These are phyloP conservation scores for Agapostemon virescens DNA, from an alignment of 2,888 invertebrate species.

Conservation along the genomic window DNA sequence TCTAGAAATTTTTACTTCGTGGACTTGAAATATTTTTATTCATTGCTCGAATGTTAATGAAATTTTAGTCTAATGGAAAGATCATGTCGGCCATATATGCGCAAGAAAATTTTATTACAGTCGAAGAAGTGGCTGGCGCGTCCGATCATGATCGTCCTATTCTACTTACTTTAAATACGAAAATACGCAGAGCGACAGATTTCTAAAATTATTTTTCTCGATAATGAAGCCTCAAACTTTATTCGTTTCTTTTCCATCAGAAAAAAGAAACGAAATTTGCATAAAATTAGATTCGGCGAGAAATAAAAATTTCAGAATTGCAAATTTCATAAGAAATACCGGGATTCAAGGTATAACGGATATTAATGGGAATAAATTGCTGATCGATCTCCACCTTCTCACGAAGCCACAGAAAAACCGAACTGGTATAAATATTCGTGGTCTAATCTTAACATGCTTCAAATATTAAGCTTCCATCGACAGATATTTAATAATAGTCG, in stretches of 20 bases:
- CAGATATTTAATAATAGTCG: background rate
- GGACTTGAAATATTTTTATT: background rate
- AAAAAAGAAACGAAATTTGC: too few relatives aligned
- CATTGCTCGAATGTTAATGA: background rate
- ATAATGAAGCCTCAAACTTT: background rate
- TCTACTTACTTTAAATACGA: background rate
- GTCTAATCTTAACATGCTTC: background rate
- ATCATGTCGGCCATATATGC: background rate
- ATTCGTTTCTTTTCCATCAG: background rate
- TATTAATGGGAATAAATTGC: background rate
- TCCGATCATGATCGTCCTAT: background rate
- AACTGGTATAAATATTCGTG: background rate
- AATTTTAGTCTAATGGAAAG: background rate
- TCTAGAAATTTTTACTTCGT: background rate
- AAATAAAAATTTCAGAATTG: background rate
- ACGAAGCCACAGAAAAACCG: background rate
- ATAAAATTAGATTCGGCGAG: background rate
- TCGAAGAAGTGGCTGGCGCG: background rate
- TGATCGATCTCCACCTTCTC: background rate
- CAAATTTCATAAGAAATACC: background rate
- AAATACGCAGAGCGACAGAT: background rate
- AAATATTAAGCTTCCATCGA: background rate
- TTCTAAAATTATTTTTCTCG: background rate
- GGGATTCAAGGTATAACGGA: background rate
- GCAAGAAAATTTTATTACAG: background rate